These are phyloP conservation scores for Hirtodrosophila confusa DNA, from an alignment of 2,888 invertebrate genomes.

Conservation along the genomic window DNA sequence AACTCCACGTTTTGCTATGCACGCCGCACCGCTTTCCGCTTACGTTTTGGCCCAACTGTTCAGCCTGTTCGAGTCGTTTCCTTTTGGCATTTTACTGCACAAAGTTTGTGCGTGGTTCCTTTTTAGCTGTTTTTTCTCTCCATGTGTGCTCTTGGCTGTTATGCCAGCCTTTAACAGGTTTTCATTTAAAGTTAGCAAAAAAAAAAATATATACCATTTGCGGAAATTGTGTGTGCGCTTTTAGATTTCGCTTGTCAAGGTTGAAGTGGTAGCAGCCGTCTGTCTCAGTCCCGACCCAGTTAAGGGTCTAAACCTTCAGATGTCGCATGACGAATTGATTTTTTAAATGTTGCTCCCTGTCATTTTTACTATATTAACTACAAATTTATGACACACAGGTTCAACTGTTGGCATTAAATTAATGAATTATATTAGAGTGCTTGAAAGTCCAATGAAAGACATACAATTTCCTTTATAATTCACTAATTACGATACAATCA, in stretches of 20 bases:
- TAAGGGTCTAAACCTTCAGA: constrained; percentile 39
- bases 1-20: constrained; percentile 31
- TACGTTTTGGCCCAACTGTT: constrained; percentile 37
- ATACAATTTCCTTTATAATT: too few relatives aligned
- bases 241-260: constrained; percentile 77
- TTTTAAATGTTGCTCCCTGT: neutral
- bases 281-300: constrained; percentile 44
- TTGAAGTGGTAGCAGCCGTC: constrained; percentile 44
- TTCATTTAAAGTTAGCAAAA: constrained; percentile 75
- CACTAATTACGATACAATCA: too few relatives aligned
- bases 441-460: too few relatives aligned
- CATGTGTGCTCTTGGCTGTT: constrained; percentile 10
- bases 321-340: constrained; percentile 44
- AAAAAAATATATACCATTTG: constrained; percentile 54
- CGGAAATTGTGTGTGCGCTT: constrained; percentile 75
- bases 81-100: constrained; percentile 52
- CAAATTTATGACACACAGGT: constrained; percentile 24
- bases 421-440: too few relatives aligned
- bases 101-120: constrained; percentile 69
- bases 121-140: constrained; percentile 25
- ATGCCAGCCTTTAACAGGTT: constrained; percentile 67
- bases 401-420: constrained; percentile 1
- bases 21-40: neutral
- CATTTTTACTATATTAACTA: constrained; percentile 17
- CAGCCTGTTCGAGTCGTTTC: constrained; percentile 53